Evolutionary conservation across 2,888 invertebrate species (phyloP), one percentile per base, ranked within the genome.

Genomic region (Harpalus rubripes): DNA sequence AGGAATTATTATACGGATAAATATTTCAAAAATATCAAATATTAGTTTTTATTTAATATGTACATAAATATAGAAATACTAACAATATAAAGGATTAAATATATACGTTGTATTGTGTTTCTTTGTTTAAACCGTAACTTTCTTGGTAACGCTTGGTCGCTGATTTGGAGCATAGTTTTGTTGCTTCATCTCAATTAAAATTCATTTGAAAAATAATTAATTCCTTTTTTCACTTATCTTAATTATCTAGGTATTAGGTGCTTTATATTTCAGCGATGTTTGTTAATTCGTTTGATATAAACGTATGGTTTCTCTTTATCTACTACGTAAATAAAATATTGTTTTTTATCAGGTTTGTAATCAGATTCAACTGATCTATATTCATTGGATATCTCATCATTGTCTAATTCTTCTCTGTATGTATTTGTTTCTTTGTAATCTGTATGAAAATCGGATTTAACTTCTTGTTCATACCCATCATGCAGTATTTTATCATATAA

Each of bases 81-180:
- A 59, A 59, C 6, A 32, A 4, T 59, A 59, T 59, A 59, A 52
- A 52, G 44, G 44, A 12, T 52, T 5, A 52, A 52, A 10, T 10
- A 10, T 10, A 44, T 44, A n/a, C n/a, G 44, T 12, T 12, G 44
- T 10, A 12, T 52, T 52, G 10, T 12, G 6, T 52, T 52, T 52
- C 12, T 52, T 52, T 52, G 8, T 52, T 52, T 12, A 2, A 10
- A 52, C 44, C 7, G 12, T 41, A 52, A 76, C 76, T 76, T 44
- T 76, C 68, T 15, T 68, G 44, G 44, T 44, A 76, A 76, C 52
- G 76, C 76, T 18, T 76, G 52, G 52, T 76, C n/a, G 44, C 76
- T 52, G 52, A 76, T 12, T 76, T 15, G 76, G 3, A 76, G 56
- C 52, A 76, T 52, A 44, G n/a, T 15, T 68, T 39, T 39, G 39